Base-by-base conservation (phyloP, 2,797 vertebrate genomes). In the Avahi laniger region DNA sequence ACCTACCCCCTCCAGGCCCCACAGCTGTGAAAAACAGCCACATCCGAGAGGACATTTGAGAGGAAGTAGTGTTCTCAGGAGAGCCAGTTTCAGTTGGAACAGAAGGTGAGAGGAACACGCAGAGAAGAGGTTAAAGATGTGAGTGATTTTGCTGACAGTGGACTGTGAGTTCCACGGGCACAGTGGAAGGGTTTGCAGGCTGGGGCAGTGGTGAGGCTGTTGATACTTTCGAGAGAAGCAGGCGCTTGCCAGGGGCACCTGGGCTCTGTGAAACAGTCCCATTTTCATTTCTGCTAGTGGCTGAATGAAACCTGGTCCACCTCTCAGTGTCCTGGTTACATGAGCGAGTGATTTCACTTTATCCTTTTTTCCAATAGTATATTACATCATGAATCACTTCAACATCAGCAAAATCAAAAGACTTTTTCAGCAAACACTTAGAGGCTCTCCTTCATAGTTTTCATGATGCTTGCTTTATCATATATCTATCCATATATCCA, bases 351-450 rank as follows among this genome's bases (percentile, higher is more conserved):
- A 61, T 65, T 65, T n/a, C 11, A 20, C n/a, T 87, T 52, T 24
- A 72, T 72, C 28, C 38, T 50, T 50, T 59, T 76, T 69, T 38
- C 11, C 11, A 57, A 24, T 11, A 57, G 28, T 50, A 26, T 52
- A n/a, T 84, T 52, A 43, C 14, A 43, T 78, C 43, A 72, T 30
- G 24, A 75, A 15, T 59, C 12, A 7, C 17, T 85, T 85, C 46
- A 84, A 35, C n/a, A 54, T 54, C 30, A 54, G 11, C 46, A n/a
- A 63, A 63, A 11, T 28, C 41, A 63, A 69, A 84, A 76, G 35
- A 35, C 26, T 72, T 86, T 84, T 69, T 75, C n/a, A 54, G 79
- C 38, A 50, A 81, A 50, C n/a, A 33, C 59, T 57, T 59, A 65
- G 24, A n/a, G 67, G 41, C 59, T 54, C 14, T 46, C 35, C 38